Base-by-base conservation (phyloP, 1,140 invertebrate genomes). In the Conus betulinus region DNA sequence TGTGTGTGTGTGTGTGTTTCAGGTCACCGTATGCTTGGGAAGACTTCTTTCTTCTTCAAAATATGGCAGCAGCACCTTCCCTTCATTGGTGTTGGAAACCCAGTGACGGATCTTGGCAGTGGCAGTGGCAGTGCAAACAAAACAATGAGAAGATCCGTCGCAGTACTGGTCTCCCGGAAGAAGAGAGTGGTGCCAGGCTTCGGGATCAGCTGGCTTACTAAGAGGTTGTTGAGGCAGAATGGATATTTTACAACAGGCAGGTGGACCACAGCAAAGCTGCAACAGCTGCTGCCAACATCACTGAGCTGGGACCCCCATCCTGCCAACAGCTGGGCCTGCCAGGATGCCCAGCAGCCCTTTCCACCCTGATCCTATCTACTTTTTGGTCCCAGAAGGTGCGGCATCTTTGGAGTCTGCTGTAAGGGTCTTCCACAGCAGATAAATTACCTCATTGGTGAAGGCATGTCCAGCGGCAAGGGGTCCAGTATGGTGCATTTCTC, bases 361-460 rank as follows among this genome's bases (percentile, higher is more conserved):
- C 25, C 92, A 91, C 79, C 90, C 91, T n/a, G 91, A 91, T 17
- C 91, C 92, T 57, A 88, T 93, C 10, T 93, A 90, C 60, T 93
- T 63, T 81, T 82, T n/a, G 60, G 91, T 89, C 0, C 91, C 91
- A 57, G 91, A 71, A 92, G 92, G 79, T 91, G 90, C 88, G 90
- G 87, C 60, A 81, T 93, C 23, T 92, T 93, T 91, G 90, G 92
- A 52, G 87, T 92, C 6, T 89, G 85, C 67, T 91, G 84, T 85
- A 90, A 92, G 67, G 91, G 63, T 8, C 67, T 91, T 6, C n/a
- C 91, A 10, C 79, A 79, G 39, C 89, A 91, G 74, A 87, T 92
- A 15, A 91, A 91, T 82, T 91, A 87, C 60, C 67, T 92, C 15
- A 89, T 90, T 15, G 90, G 90, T 85, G 90, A 91, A 60, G 82